Evolutionary conservation across 2,797 vertebrate species (phyloP), one percentile per base, ranked within the genome.

Genomic region (Ispidina lecontei): DNA sequence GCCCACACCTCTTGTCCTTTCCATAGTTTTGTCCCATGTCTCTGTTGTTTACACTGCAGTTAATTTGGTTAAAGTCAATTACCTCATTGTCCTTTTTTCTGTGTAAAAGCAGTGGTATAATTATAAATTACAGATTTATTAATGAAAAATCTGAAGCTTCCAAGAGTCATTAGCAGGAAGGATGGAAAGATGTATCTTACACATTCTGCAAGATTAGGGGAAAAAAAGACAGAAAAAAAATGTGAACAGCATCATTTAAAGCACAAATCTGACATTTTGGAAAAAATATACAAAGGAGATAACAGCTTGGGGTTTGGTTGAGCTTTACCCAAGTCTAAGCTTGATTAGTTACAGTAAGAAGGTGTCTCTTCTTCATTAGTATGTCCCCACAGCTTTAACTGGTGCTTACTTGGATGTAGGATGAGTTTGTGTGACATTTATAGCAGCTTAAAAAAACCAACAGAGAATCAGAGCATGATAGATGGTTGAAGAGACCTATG

Each of bases 31-130:
- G 55, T 74, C 54, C 92, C 55, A 26, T 47, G 58, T 85, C 55
- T 93, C 12, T 91, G 47, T 51, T 91, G 29, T 79, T 96, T 93
- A 90, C 58, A 85, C 95, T 93, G 65, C 58, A 41, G 14, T 86
- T 75, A 90, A 65, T 74, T 25, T 86, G 18, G 25, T 39, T 59
- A 16, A 90, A 80, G 41, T 73, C 67, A 73, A 22, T 69, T 76
- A 67, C 49, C 25, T 83, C 55, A 41, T 82, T 94, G 55, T 87
- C 44, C 31, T 49, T 93, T 84, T 87, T 26, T 51, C 15, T 79
- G 23, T 89, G 51, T 88, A 52, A 92, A 69, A 84, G 22, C 21
- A 65, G 37, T 2, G 3, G 21, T 52, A 51, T 28, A 73, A 65
- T n/a, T 60, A 49, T 76, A 44, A 85, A 78, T 80, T 91, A 80